These are phyloP conservation scores for Sigmodon hispidus DNA, from an alignment of 2,113 vertebrate species.

Conservation along the genomic window DNA sequence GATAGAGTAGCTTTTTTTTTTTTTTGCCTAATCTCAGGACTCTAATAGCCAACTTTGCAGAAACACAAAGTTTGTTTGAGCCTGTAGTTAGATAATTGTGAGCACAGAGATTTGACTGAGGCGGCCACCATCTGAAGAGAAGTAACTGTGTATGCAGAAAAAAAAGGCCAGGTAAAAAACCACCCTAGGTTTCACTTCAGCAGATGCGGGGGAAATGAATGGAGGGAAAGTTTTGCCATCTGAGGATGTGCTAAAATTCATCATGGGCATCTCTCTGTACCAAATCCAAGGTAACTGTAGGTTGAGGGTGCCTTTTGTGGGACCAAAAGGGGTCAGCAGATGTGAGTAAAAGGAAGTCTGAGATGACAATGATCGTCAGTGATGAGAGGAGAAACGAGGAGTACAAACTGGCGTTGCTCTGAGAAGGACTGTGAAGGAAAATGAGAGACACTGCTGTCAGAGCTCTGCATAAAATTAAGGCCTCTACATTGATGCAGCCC, in stretches of 20 bases:
- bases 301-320: not conserved
- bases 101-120: conserved; percentile 37
- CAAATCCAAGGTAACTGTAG: not conserved
- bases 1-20: conserved; percentile 7
- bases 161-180: conserved; percentile 32
- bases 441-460: too few species aligned
- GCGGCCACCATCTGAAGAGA: conserved; percentile 31
- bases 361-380: not conserved
- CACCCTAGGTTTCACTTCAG: not conserved
- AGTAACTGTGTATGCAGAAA: conserved; percentile 39
- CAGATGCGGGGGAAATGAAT: not conserved
- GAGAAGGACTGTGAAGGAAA: not conserved
- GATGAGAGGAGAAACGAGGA: not conserved
- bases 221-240: not conserved
- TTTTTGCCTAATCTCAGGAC: conserved; percentile 55
- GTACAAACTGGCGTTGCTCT: not conserved
- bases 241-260: not conserved
- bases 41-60: conserved; percentile 21
- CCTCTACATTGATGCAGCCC: not conserved
- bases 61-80: conserved; percentile 51
- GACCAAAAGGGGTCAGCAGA: not conserved
- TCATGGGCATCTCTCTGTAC: not conserved
- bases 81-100: conserved; percentile 62
- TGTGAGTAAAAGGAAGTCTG: not conserved
- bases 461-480: not conserved